Evolutionary conservation across 2,113 vertebrate species (phyloP).

Genomic region (Corythoichthys intestinalis): DNA sequence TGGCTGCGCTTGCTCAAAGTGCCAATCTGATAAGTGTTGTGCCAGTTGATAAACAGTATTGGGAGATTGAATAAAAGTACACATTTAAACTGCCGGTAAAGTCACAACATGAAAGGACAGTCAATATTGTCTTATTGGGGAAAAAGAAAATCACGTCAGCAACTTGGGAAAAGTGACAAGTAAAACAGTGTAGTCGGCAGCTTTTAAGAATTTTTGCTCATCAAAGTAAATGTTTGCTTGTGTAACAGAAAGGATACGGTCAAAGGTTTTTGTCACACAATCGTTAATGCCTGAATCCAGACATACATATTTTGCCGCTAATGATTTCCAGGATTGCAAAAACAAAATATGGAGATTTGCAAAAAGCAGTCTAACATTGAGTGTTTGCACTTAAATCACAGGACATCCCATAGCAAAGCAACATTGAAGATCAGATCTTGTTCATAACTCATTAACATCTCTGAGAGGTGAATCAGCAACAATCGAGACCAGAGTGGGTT

Average conservation of each 20-base stretch:
- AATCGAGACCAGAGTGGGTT: too few species aligned
- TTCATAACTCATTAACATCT: too few species aligned
- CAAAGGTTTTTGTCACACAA: not conserved
- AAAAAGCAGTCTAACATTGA: not conserved
- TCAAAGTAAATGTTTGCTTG: not conserved
- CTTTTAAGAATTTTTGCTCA: not conserved
- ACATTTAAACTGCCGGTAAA: not conserved
- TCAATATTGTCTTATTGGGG: not conserved
- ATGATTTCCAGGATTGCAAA: not conserved
- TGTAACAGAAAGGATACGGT: not conserved
- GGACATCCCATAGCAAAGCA: not conserved
- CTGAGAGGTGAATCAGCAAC: too few species aligned
- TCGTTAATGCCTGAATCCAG: not conserved
- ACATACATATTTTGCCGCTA: not conserved
- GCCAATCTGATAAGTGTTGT: not conserved
- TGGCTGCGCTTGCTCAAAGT: not conserved
- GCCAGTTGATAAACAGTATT: not conserved
- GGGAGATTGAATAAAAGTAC: not conserved
- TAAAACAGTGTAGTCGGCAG: not conserved
- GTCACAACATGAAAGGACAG: not conserved
- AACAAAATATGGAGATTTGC: not conserved
- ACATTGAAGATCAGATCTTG: too few species aligned
- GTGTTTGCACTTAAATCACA: not conserved
- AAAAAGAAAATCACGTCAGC: not conserved
- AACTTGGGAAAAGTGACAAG: not conserved